A percentile compares a stretch with the other conserved stretches of the same genome.
phyloP scores from a whole-genome alignment of 2,888 invertebrate genomes.

The Drosophila paranaensis region DNA sequence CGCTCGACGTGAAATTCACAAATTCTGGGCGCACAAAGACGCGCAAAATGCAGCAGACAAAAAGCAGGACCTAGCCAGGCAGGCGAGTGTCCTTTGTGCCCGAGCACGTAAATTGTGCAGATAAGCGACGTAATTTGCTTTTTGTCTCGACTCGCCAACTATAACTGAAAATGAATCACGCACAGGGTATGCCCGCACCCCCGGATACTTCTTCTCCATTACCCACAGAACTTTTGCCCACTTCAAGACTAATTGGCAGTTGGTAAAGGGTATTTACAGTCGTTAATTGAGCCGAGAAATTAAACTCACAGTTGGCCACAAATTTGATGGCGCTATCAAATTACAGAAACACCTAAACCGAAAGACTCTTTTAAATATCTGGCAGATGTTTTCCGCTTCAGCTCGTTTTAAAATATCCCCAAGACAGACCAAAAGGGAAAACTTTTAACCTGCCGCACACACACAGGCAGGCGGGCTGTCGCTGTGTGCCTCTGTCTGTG shows the following conservation, averaged over 20 bases:
- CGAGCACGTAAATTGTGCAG: constrained; percentile 61
- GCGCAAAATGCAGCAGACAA: constrained; percentile 57
- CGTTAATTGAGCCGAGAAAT: constrained; percentile 1
- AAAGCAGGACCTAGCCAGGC: constrained; percentile 26
- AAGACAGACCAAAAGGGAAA: constrained; percentile 13
- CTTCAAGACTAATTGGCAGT: not conserved
- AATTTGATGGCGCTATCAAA: constrained; percentile 22
- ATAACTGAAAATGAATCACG: constrained; percentile 24
- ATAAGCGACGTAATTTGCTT: constrained; percentile 64
- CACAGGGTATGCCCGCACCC: not conserved
- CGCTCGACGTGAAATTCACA: constrained; percentile 57
- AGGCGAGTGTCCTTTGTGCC: constrained; percentile 49
- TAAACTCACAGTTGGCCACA: not conserved
- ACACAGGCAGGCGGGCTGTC: not conserved
- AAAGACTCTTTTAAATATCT: constrained; percentile 21
- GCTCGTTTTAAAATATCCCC: constrained; percentile 24
- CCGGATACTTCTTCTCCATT: not conserved
- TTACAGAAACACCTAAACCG: constrained; percentile 4
- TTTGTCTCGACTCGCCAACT: constrained; percentile 49
- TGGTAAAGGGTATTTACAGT: constrained; percentile 4
- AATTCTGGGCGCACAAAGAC: constrained; percentile 64
- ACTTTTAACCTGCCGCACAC: constrained; percentile 16
- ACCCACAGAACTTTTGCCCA: not conserved
- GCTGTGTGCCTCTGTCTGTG: not conserved
- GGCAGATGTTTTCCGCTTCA: constrained; percentile 30